Conservation (phyloP, 2,797 vertebrate species). For the Nyctalus aviator region DNA sequence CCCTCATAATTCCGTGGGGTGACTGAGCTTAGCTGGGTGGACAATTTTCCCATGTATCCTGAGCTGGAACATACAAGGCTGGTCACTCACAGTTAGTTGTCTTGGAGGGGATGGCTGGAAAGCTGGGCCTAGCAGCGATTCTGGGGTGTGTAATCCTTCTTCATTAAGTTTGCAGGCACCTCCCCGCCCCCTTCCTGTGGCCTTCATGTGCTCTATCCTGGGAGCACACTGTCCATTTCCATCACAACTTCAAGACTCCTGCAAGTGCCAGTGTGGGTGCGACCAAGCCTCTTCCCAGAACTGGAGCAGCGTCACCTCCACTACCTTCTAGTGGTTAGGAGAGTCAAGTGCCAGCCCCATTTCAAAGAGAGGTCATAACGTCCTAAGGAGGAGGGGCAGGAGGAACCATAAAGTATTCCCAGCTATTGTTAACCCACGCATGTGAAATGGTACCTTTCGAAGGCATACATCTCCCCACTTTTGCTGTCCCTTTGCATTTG, state of each 20-base stretch:
- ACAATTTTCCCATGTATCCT: background rate
- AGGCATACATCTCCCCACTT: background rate
- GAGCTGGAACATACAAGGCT: too few species aligned
- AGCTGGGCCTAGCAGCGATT: background rate
- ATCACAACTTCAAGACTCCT: background rate
- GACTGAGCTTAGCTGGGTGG: background rate
- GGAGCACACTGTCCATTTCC: background rate
- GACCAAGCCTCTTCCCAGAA: background rate
- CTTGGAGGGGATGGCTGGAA: background rate
- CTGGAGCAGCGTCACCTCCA: background rate
- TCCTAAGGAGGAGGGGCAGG: background rate
- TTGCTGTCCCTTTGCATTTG: too few species aligned
- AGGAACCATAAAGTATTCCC: background rate
- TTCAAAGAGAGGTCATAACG: background rate
- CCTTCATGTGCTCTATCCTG: background rate
- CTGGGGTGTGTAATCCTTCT: rapidly evolving
- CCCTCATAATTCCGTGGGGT: background rate
- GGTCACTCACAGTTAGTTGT: background rate
- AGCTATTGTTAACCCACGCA: background rate
- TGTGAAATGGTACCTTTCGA: background rate
- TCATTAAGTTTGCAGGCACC: background rate
- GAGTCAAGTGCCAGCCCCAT: too few species aligned
- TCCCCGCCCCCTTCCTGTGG: rapidly evolving
- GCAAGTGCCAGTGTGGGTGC: background rate
- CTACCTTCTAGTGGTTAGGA: background rate